Evolutionary conservation across 1,140 invertebrate species (phyloP).

Genomic region (Drosophila bifasciata): DNA sequence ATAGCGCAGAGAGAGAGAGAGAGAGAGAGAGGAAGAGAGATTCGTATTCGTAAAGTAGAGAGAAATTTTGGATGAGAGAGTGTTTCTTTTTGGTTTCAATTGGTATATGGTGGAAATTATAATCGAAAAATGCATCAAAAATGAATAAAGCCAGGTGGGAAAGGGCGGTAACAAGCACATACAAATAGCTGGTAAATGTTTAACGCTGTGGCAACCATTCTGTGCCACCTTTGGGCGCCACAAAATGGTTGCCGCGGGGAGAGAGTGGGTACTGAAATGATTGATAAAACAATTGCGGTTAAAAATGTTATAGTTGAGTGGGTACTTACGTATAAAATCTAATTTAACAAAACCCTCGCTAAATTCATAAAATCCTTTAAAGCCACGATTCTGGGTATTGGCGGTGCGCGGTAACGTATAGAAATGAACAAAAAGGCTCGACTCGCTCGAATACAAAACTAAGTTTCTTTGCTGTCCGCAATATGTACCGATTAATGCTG

Average conservation of each 20-base stretch:
- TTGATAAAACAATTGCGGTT: constrained; percentile 23
- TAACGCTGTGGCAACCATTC: constrained; percentile 32
- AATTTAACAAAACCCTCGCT: constrained; percentile 98
- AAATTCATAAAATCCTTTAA: constrained; percentile 98
- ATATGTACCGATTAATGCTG: constrained; percentile 97
- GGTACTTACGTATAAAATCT: constrained; percentile 94
- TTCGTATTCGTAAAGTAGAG: constrained; percentile 16
- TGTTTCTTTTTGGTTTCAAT: constrained; percentile 8
- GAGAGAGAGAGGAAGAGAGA: constrained; percentile 11
- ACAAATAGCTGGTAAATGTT: constrained; percentile 74
- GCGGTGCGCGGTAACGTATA: constrained; percentile 94
- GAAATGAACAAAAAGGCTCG: constrained; percentile 95
- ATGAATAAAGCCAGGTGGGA: constrained; percentile 51
- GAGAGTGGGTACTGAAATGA: constrained; percentile 56
- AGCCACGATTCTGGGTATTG: constrained; percentile 96
- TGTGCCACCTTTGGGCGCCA: constrained; percentile 17
- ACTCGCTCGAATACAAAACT: constrained; percentile 96
- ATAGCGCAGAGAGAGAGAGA: constrained; percentile 17
- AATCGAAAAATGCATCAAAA: constrained; percentile 62
- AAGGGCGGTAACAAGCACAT: constrained; percentile 66
- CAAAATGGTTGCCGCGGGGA: constrained; percentile 31
- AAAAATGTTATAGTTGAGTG: neutral
- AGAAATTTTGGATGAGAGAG: constrained; percentile 24
- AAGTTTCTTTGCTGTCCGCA: constrained; percentile 98
- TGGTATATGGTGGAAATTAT: neutral